Base-by-base conservation (phyloP, 35 echinoderm and acorn worm species). In the Apostichopus californicus region DNA sequence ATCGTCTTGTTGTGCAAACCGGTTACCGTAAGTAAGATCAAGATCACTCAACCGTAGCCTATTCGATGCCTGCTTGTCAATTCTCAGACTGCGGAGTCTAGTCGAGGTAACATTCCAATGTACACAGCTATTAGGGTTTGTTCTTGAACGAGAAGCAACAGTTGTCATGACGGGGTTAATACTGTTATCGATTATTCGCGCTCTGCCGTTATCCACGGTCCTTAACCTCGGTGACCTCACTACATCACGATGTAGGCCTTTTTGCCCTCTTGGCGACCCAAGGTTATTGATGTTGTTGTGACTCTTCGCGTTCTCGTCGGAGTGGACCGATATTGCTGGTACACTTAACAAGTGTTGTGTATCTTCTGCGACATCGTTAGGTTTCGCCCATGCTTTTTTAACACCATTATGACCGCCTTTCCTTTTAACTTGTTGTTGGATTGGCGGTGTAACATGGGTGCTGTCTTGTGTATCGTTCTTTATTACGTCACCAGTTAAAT, bases 61-160 rank as follows among this genome's bases (percentile, higher is more conserved):
- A 53, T 83, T 83, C 53, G 80, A 83, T 17, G 80, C 80, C 34
- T 83, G 80, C 25, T 13, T 83, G 80, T 83, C 80, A 34, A 83
- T 12, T 53, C 80, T 34, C 55, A 83, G 55, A 53, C 34, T 53
- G 7, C 80, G 80, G 6, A 83, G 80, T 20, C 80, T 83, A 13
- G 6, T 14, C 34, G 80, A 83, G 8, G 80, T 83, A 13, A 83
- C 52, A 15, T 83, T 83, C 80, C 80, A 83, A 53, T 57, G 46
- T 4, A 83, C 52, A 55, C 80, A 83, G 25, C 80, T 83, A 6
- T 53, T 56, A 7, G 80, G 80, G 18, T 83, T 55, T 53, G 52
- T 9, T 12, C 9, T 8, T 83, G 80, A 55, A 5, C 80, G 80
- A 4, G 80, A 34, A 15, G 13, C 55, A 6, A 83, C 55, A 9